Evolutionary conservation across 2,113 vertebrate species (phyloP).

Genomic region (Poeciliopsis turrubarensis): DNA sequence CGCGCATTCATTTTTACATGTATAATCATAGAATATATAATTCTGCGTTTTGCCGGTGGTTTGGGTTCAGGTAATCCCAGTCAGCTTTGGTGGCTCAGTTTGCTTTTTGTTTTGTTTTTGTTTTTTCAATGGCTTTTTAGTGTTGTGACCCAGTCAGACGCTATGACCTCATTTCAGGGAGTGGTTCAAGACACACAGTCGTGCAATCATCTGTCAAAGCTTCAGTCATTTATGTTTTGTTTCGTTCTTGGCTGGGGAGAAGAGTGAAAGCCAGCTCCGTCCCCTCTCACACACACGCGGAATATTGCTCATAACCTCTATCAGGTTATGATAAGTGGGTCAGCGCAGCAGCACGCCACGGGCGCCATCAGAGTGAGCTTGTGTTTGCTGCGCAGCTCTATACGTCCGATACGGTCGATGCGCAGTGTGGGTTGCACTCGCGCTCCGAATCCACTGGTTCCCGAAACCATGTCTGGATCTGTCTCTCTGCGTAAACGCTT

Average conservation of each 20-base stretch:
- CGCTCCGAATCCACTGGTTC: conserved; percentile 22
- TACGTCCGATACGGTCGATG: background rate
- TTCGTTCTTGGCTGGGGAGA: background rate
- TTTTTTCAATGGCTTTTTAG: conserved; percentile 6
- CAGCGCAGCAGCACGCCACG: conserved; percentile 50
- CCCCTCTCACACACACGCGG: conserved; percentile 13
- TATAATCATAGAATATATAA: background rate
- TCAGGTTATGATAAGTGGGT: conserved; percentile 59
- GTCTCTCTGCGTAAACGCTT: conserved; percentile 54
- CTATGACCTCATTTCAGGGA: conserved; percentile 73
- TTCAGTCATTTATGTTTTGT: conserved; percentile 20
- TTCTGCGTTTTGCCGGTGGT: background rate
- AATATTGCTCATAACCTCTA: conserved; percentile 3
- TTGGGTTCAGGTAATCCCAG: background rate
- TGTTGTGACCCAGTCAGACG: conserved; percentile 47
- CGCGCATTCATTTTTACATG: conserved; percentile 2
- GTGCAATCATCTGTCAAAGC: conserved; percentile 33
- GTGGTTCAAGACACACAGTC: conserved; percentile 58
- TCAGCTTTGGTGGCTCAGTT: conserved; percentile 4
- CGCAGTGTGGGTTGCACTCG: background rate
- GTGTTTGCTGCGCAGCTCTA: conserved; percentile 1
- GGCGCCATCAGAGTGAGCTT: conserved; percentile 28
- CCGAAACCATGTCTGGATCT: conserved; percentile 49
- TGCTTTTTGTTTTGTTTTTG: background rate
- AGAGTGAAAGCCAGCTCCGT: conserved; percentile 16